Evolutionary conservation across 2,113 vertebrate species (phyloP), one percentile per base, ranked within the genome.

Genomic region (Anas platyrhynchos): DNA sequence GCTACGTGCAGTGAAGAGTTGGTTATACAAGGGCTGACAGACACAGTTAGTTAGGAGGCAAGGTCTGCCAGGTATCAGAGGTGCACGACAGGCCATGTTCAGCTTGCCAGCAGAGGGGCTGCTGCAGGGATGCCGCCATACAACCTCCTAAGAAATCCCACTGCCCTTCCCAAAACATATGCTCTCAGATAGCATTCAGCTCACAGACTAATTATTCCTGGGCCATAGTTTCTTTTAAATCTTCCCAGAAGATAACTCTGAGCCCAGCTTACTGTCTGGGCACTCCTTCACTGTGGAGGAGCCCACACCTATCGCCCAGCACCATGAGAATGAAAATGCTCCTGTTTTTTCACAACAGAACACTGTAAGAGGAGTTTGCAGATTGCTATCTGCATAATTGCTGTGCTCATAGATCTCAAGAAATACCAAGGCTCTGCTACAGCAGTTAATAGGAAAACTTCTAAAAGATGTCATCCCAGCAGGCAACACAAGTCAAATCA

Each of bases 11-110:
- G 71, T 3, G 0, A 61, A 6, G 61, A 43, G 58, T 3, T 55
- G 75, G 29, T 92, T 92, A 89, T 58, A 89, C 86, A 92, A 95
- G 83, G 89, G 31, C 73, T 86, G 90, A 27, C 61, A 93, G 89
- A 32, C 25, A 2, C 6, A 43, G 73, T 54, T 22, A 65, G 20
- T 15, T 56, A 25, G 69, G 77, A 91, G 38, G 72, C 48, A 46
- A 65, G 79, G 81, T 61, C 58, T 93, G n/a, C 38, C 83, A 92
- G 88, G 96, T 95, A 74, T 38, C 67, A n/a, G 52, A 86, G 82
- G 66, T 81, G 69, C 92, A 76, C 86, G 20, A 52, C 61, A n/a
- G 2, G 0, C 9, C 56, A 83, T 10, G 9, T 50, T 55, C 78
- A 62, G n/a, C 44, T n/a, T 4, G 3, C 32, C 73, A 56, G 23